Evolutionary conservation across 64 coral and sea anemone genomes (phyloP), one percentile per base, ranked within the genome.

Genomic region (Trachythela sp.): DNA sequence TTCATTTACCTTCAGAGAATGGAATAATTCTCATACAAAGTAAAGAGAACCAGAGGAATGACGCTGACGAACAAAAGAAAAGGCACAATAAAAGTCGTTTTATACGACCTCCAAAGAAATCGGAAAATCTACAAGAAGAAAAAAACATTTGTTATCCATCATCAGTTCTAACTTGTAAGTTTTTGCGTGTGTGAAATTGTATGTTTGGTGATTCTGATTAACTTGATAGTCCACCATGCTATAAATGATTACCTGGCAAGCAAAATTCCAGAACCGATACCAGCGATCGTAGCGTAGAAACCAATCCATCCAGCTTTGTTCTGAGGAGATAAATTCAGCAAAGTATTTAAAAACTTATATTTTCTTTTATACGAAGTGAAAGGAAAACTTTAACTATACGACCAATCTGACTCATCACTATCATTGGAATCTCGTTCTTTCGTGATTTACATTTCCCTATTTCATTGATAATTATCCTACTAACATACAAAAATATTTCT

Each of bases 21-120:
- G 86, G 85, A 77, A 97, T 97, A 76, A 94, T 92, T 67, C 84
- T 90, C 18, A 97, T 75, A 59, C 95, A 97, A 29, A 97, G 95
- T 48, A 97, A 88, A 0, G 95, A 88, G 31, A 97, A 97, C 95
- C 95, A 97, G 13, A 97, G 84, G 37, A 97, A 97, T 27, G 92
- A 89, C 64, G 84, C 93, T 14, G 95, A 87, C 6, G 95, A 54
- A 58, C 95, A 93, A 43, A 97, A 92, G 91, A 97, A 97, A 77
- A 97, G 71, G 26, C 92, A 88, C 13, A 97, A 54, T 11, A 97
- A 51, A 7, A 97, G 84, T 50, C 71, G 85, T 83, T 97, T 97
- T 88, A 97, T 97, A 54, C 87, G 86, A 24, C 93, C 93, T 7
- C 95, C 95, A 86, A 97, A 94, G 40, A 94, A 91, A 85, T 97